Conservation (phyloP, 1,140 invertebrate genomes). For the Condylostylus longicornis region DNA sequence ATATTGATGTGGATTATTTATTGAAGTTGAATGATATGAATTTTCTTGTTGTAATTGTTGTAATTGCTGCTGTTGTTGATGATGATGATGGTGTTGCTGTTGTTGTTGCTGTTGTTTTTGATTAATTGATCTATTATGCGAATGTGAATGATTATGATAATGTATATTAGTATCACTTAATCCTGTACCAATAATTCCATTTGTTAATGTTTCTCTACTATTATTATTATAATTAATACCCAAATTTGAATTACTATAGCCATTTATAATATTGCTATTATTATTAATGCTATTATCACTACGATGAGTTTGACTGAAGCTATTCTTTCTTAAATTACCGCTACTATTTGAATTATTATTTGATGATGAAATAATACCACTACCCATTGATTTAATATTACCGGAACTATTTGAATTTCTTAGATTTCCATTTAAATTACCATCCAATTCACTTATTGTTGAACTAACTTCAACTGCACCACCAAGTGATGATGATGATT, state of each 20-base stretch:
- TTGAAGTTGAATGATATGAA: constrained; percentile 23
- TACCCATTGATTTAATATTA: too few relatives aligned
- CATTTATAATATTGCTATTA: constrained; percentile 13
- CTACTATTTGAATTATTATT: too few relatives aligned
- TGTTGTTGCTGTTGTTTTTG: constrained; percentile 5
- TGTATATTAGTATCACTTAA: too few relatives aligned
- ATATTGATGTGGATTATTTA: constrained; percentile 21
- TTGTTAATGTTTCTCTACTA: too few relatives aligned
- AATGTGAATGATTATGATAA: too few relatives aligned
- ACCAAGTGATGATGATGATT: too few relatives aligned
- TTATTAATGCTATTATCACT: neutral
- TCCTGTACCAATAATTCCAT: too few relatives aligned
- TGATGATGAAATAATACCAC: too few relatives aligned
- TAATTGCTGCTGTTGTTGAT: constrained; percentile 9
- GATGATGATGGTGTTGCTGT: constrained; percentile 10
- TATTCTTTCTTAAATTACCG: neutral
- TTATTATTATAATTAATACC: constrained; percentile 15
- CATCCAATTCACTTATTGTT: too few relatives aligned
- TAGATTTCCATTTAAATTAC: too few relatives aligned
- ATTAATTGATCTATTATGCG: constrained; percentile 23
- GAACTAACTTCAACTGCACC: too few relatives aligned
- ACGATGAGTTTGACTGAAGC: neutral
- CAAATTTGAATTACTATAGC: constrained; percentile 7
- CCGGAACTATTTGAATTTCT: too few relatives aligned
- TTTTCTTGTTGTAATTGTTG: constrained; percentile 1